phyloP scores from a whole-genome alignment of 1,140 invertebrate genomes.

The Callitettix versicolor region DNA sequence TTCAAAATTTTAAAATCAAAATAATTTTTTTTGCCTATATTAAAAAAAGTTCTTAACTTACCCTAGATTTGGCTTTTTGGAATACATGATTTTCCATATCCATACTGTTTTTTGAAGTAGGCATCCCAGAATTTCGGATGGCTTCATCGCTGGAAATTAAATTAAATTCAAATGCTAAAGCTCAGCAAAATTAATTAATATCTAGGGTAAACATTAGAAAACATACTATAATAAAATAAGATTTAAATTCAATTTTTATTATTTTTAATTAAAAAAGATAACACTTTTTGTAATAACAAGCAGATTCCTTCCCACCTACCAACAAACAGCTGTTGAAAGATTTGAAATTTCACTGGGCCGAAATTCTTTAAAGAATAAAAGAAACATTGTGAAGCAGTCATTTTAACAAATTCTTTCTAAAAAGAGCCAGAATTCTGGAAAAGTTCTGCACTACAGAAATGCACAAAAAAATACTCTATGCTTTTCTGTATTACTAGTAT shows the following conservation, averaged over 20 bases:
- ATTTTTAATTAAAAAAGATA: not conserved
- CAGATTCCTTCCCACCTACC: not conserved
- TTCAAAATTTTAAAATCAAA: no score
- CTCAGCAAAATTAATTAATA: not conserved
- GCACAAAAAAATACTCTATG: no score
- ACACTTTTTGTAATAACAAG: slow-evolving; percentile 8
- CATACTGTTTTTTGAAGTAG: slow-evolving; percentile 67
- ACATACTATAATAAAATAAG: slow-evolving; percentile 20
- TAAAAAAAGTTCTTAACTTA: slow-evolving; percentile 31
- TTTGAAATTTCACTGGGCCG: not conserved
- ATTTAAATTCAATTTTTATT: not conserved
- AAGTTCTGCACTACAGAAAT: no score
- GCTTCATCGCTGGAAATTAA: slow-evolving; percentile 67
- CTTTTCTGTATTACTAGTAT: no score
- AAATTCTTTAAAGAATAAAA: no score
- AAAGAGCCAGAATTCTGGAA: no score
- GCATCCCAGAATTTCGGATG: slow-evolving; percentile 66
- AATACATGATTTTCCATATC: slow-evolving; percentile 94
- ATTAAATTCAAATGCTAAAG: slow-evolving; percentile 18
- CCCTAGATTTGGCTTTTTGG: slow-evolving; percentile 72
- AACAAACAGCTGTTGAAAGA: not conserved
- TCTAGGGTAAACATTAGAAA: not conserved
- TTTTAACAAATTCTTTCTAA: no score
- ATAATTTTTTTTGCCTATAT: no score
- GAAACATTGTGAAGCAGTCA: no score